These are phyloP conservation scores for Cromileptes altivelis DNA, from an alignment of 2,113 vertebrate species.

Conservation along the genomic window DNA sequence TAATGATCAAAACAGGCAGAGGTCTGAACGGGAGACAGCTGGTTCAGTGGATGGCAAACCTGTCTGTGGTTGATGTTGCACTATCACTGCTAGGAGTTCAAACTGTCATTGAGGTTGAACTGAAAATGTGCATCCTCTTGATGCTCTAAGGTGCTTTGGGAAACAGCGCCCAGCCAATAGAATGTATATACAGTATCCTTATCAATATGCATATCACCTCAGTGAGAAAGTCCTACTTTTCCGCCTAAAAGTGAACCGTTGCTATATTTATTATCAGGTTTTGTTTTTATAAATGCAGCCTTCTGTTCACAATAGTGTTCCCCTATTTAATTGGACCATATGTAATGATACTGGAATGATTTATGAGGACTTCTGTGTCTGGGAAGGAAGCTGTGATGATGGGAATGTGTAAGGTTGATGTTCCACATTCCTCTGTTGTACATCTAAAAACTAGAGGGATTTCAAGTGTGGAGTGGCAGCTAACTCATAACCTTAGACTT, in stretches of 20 bases:
- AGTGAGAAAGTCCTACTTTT: neutral
- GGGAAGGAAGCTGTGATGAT: neutral
- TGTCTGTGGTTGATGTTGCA: neutral
- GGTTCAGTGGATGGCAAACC: neutral
- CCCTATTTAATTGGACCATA: neutral
- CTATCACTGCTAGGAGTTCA: slow-evolving; percentile 6
- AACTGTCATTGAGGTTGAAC: neutral
- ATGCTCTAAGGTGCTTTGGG: slow-evolving; percentile 26
- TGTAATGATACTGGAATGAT: neutral
- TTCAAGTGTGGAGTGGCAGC: slow-evolving; percentile 45
- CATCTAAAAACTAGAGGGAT: neutral
- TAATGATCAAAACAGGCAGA: neutral
- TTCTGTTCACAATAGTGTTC: neutral
- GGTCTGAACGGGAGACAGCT: slow-evolving; percentile 1
- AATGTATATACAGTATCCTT: slow-evolving; percentile 14
- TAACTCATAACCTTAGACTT: slow-evolving; percentile 12
- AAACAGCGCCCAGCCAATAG: slow-evolving; percentile 1
- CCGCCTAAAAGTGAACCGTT: neutral
- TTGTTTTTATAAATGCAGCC: neutral
- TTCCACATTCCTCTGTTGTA: slow-evolving; percentile 18
- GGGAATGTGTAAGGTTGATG: neutral
- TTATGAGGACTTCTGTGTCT: neutral
- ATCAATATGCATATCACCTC: slow-evolving; percentile 8
- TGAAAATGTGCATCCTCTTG: neutral
- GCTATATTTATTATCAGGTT: neutral